Conservation (phyloP, 30 jellyfish, hydroid and myxozoan species). For the Nemopilema nomurai region DNA sequence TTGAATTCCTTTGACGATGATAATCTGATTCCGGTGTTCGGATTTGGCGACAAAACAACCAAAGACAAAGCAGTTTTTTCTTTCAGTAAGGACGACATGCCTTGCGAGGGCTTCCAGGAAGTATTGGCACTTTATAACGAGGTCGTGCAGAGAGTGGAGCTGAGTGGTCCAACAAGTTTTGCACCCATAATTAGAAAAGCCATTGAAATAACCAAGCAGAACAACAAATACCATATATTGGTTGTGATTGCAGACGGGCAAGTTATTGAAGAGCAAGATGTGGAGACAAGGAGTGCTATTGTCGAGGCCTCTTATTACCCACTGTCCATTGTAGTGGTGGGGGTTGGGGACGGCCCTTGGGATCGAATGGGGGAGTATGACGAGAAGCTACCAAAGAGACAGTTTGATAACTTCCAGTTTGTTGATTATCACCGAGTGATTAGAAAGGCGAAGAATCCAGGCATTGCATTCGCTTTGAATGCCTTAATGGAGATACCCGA, state of each 20-base stretch:
- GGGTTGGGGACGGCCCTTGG: slow-evolving; percentile 99
- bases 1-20: slow-evolving; percentile 79
- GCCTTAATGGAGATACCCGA: slow-evolving; percentile 96
- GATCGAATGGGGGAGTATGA: slow-evolving; percentile 81
- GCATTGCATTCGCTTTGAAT: slow-evolving; percentile 75
- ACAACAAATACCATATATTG: slow-evolving; percentile 67
- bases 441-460: slow-evolving; percentile 68
- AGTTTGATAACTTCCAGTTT: slow-evolving; percentile 87
- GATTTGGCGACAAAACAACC: slow-evolving; percentile 87
- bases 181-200: slow-evolving; percentile 85
- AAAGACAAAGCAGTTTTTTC: slow-evolving; percentile 77
- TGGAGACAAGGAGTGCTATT: slow-evolving; percentile 69
- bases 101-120: slow-evolving; percentile 80
- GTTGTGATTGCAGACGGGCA: slow-evolving; percentile 89
- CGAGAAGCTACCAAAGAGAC: slow-evolving; percentile 71
- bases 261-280: slow-evolving; percentile 82
- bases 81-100: slow-evolving; percentile 57
- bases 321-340: slow-evolving; percentile 83
- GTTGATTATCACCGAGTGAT: slow-evolving; percentile 74
- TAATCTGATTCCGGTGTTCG: slow-evolving; percentile 78
- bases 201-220: slow-evolving; percentile 43
- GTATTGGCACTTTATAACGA: slow-evolving; percentile 67
- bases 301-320: slow-evolving; percentile 83
- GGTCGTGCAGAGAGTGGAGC: slow-evolving; percentile 65
- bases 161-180: slow-evolving; percentile 93